Conservation (phyloP, 2,888 invertebrate genomes). For the Pristionchus mayeri region DNA sequence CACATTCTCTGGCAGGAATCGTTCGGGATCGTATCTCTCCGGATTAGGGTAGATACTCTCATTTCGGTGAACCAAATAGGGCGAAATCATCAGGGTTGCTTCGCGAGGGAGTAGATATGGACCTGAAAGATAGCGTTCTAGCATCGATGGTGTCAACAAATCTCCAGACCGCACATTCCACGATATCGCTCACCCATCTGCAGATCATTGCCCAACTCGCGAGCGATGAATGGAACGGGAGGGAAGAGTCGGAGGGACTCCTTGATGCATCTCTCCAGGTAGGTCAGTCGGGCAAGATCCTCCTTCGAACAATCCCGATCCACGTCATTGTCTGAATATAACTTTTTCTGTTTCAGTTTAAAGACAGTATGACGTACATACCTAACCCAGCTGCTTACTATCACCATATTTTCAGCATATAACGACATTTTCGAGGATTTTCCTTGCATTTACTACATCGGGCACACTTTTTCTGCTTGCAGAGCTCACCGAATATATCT, state of each 20-base stretch:
- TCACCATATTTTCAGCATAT: too few relatives aligned
- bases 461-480: too few relatives aligned
- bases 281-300: constrained; percentile 67
- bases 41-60: constrained; percentile 12
- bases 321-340: constrained; percentile 71
- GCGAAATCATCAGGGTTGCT: constrained; percentile 38
- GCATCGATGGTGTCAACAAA: not conserved
- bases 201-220: constrained; percentile 73
- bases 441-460: too few relatives aligned
- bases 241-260: constrained; percentile 67
- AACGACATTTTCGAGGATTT: too few relatives aligned
- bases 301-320: constrained; percentile 73
- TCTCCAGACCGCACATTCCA: too few relatives aligned
- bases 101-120: constrained; percentile 36
- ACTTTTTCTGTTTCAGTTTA: not conserved
- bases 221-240: constrained; percentile 63
- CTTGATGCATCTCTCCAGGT: constrained; percentile 67
- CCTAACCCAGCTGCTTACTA: too few relatives aligned
- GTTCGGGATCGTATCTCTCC: constrained; percentile 47
- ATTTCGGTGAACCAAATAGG: constrained; percentile 52
- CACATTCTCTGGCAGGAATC: constrained; percentile 50
- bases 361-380: too few relatives aligned
- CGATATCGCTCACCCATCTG: constrained; percentile 57
- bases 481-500: constrained; percentile 63
- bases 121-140: constrained; percentile 24